phyloP scores from a whole-genome alignment of 2,797 vertebrate species.

The Podarcis lilfordi region DNA sequence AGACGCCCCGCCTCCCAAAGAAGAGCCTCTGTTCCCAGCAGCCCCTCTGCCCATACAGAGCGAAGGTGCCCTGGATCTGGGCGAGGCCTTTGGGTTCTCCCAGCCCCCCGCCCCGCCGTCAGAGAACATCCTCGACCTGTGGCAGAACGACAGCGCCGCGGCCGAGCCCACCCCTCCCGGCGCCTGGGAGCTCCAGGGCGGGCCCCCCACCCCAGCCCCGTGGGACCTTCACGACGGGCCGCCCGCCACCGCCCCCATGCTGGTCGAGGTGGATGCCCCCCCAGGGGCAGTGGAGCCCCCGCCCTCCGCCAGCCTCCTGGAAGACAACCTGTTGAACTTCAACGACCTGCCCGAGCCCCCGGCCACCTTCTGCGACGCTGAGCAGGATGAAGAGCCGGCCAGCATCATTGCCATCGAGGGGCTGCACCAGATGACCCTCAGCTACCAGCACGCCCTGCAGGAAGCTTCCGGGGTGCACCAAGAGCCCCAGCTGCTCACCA shows the following conservation, averaged over 20 bases:
- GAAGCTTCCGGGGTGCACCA: constrained; percentile 77
- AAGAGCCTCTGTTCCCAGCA: constrained; percentile 27
- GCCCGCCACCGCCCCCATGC: constrained; percentile 50
- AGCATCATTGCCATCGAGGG: constrained; percentile 83
- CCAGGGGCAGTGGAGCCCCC: constrained; percentile 59
- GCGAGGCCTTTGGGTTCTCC: constrained; percentile 37
- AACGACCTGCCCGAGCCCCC: constrained; percentile 89
- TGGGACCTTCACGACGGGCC: constrained; percentile 52
- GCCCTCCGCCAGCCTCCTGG: constrained; percentile 9
- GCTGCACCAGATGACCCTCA: constrained; percentile 83
- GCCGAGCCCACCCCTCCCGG: constrained; percentile 44
- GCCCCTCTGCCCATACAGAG: constrained; percentile 17
- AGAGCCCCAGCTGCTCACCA: constrained; percentile 87
- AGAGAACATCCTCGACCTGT: constrained; percentile 78
- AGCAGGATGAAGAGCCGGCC: constrained; percentile 80
- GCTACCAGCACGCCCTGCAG: constrained; percentile 88
- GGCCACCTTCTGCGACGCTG: constrained; percentile 81
- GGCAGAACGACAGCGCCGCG: constrained; percentile 73
- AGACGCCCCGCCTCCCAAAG: background rate
- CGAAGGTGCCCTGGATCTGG: constrained; percentile 49
- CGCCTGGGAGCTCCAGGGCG: constrained; percentile 51
- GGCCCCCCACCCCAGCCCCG: constrained; percentile 55
- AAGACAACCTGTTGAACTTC: constrained; percentile 86
- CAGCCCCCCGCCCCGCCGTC: constrained; percentile 46
- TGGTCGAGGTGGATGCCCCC: constrained; percentile 43